Percentiles rank a stretch among this genome's conserved stretches.
Evolutionary conservation across 2,888 invertebrate genomes (phyloP).

Genomic region (Conchocele bisecta): DNA sequence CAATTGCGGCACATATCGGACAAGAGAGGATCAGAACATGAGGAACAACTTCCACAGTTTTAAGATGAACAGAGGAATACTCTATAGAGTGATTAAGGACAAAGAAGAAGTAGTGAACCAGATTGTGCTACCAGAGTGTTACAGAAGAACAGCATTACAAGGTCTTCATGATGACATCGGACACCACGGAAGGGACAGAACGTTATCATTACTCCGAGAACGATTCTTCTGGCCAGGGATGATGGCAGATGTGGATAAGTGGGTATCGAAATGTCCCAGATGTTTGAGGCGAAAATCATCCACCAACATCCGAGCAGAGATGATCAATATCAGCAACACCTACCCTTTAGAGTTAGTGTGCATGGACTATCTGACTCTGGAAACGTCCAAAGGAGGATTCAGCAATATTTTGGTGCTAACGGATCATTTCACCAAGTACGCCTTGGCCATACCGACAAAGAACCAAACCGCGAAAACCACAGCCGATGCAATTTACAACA

Average conservation of each 20-base stretch:
- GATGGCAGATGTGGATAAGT: constrained; percentile 17
- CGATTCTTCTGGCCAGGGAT: constrained; percentile 34
- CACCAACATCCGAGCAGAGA: constrained; percentile 5
- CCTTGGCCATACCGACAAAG: constrained; percentile 24
- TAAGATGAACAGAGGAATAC: constrained; percentile 15
- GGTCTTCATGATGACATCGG: constrained; percentile 24
- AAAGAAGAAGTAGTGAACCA: background rate
- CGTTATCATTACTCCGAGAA: constrained; percentile 1
- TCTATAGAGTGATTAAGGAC: constrained; percentile 6
- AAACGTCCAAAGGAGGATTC: constrained; percentile 10
- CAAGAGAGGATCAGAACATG: constrained; percentile 8
- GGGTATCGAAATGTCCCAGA: constrained; percentile 20
- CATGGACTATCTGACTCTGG: constrained; percentile 31
- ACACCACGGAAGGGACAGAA: constrained; percentile 22
- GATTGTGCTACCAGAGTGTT: constrained; percentile 2
- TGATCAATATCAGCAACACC: constrained; percentile 11
- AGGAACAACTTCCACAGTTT: constrained; percentile 9
- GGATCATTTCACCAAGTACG: constrained; percentile 33
- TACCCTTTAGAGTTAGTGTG: constrained; percentile 30
- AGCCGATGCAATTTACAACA: constrained; percentile 21
- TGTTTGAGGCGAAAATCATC: constrained; percentile 14
- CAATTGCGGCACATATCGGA: too few relatives aligned
- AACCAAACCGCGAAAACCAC: constrained; percentile 42
- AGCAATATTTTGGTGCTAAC: constrained; percentile 24
- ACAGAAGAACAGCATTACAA: background rate